phyloP scores from a whole-genome alignment of 2,113 vertebrate species.

The Actinemys pallida region DNA sequence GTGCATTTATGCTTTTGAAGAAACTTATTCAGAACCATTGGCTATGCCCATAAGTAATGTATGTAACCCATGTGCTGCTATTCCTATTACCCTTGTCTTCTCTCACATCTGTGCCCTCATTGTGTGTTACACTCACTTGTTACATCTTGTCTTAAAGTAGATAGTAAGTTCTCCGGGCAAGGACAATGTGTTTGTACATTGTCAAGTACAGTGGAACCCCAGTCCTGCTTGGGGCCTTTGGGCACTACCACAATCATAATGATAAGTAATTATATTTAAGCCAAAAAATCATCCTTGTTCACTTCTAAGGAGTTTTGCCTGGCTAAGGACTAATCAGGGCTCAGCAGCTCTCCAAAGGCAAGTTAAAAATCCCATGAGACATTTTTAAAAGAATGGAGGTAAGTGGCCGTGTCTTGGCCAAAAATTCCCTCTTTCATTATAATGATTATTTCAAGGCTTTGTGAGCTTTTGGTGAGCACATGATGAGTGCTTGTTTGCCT shows the following conservation, averaged over 20 bases:
- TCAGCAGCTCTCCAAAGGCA: conserved; percentile 8
- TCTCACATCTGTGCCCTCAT: neutral
- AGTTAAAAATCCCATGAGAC: conserved; percentile 11
- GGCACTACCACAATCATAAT: neutral
- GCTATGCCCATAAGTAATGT: neutral
- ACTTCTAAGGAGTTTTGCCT: neutral
- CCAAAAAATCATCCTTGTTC: neutral
- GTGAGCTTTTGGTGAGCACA: neutral
- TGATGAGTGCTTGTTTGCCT: neutral
- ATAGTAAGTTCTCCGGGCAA: neutral
- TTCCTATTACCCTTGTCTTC: neutral
- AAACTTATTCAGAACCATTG: neutral
- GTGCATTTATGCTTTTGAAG: neutral
- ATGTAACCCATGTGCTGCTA: neutral
- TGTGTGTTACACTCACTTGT: neutral
- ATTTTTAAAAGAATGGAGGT: neutral
- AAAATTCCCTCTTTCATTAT: neutral
- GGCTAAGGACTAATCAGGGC: neutral
- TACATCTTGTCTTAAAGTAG: neutral
- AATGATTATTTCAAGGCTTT: conserved; percentile 23
- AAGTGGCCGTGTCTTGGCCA: neutral
- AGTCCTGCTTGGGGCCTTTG: neutral
- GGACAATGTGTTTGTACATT: neutral
- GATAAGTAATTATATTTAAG: neutral
- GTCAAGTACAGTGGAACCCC: neutral